Conservation (phyloP, 2,888 invertebrate genomes). For the Rhaphigaster nebulosa region DNA sequence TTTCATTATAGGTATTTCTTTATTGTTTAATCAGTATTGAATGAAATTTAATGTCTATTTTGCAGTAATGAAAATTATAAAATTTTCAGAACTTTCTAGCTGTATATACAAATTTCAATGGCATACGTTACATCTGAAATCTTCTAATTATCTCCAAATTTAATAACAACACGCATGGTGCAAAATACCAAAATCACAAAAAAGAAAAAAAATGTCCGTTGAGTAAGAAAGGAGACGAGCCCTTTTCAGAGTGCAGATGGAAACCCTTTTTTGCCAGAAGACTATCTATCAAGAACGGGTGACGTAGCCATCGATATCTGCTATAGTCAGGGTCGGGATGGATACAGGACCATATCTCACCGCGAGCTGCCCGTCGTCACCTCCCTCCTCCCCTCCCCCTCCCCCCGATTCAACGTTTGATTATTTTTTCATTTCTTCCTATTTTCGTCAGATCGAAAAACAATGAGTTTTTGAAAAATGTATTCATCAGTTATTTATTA, state of each 20-base stretch:
- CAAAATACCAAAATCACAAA: neutral
- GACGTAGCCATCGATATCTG: slow-evolving; percentile 28
- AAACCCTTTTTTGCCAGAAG: neutral
- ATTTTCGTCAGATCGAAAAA: neutral
- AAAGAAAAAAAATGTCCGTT: neutral
- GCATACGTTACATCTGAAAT: too few relatives aligned
- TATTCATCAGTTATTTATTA: neutral
- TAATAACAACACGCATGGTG: neutral
- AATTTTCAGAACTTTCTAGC: too few relatives aligned
- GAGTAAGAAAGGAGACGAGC: neutral
- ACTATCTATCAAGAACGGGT: neutral
- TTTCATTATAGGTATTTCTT: too few relatives aligned
- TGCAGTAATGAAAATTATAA: too few relatives aligned
- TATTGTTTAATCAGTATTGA: too few relatives aligned
- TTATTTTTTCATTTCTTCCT: neutral
- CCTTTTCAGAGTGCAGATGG: neutral
- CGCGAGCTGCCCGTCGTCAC: neutral
- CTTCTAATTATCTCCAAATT: neutral
- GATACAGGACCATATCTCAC: neutral
- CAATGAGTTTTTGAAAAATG: neutral
- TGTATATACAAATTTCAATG: too few relatives aligned
- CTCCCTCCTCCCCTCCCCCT: too few relatives aligned
- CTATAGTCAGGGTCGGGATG: slow-evolving; percentile 2
- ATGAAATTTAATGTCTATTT: too few relatives aligned
- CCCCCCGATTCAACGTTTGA: neutral